A percentile compares a stretch with the other conserved stretches of the same genome.
phyloP scores from a whole-genome alignment of 2,888 invertebrate genomes.

The Arge pagana region DNA sequence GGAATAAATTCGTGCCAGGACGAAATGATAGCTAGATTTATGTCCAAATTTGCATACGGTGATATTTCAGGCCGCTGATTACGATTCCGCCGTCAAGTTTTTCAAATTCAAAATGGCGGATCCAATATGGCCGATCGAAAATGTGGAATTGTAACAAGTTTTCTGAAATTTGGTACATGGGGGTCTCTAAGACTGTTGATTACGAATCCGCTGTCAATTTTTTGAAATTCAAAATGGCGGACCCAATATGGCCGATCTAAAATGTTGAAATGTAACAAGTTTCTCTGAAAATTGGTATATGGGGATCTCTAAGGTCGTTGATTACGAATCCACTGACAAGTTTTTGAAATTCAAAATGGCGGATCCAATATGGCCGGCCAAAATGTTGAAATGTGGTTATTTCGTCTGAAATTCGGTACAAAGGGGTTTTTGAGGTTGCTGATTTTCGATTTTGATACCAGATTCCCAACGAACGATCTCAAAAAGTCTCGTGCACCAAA shows the following conservation, averaged over 20 bases:
- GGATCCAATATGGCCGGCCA: neutral
- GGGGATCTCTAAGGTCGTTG: neutral
- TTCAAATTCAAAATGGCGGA: neutral
- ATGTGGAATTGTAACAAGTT: no score
- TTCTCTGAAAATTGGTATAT: neutral
- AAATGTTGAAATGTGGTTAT: neutral
- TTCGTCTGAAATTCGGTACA: neutral
- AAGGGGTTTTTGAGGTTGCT: neutral
- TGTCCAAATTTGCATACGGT: neutral
- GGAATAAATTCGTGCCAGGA: no score
- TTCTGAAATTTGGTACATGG: neutral
- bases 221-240: neutral
- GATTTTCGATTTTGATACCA: no score
- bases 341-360: neutral
- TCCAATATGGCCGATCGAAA: neutral
- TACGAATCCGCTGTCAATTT: neutral
- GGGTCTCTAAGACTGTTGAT: neutral
- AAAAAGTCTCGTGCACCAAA: no score
- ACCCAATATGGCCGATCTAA: neutral
- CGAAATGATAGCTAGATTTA: no score
- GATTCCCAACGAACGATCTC: no score
- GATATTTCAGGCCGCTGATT: neutral
- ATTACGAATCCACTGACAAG: neutral
- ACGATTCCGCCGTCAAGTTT: neutral
- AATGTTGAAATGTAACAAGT: no score